phyloP scores from a whole-genome alignment of 2,113 vertebrate species.

The Hemicordylus capensis region DNA sequence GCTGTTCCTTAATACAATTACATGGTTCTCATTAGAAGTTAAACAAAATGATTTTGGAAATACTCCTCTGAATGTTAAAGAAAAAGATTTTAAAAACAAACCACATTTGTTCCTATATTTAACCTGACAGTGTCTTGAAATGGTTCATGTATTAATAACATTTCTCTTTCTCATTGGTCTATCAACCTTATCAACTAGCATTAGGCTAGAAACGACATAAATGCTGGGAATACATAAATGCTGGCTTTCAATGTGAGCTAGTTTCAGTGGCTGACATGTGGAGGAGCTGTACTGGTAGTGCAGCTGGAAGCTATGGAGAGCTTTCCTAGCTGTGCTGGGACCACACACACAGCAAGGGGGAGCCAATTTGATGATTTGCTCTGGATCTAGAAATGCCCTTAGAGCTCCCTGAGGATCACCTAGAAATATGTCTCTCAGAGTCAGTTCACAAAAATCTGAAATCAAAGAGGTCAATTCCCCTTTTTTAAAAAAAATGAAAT shows the following conservation, averaged over 20 bases:
- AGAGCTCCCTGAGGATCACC: no score
- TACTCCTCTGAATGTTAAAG: background rate
- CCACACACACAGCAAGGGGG: no score
- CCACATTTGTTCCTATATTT: background rate
- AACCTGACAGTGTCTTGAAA: conserved; percentile 63
- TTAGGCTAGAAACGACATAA: background rate
- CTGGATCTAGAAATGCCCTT: no score
- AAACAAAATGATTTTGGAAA: background rate
- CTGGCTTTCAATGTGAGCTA: background rate
- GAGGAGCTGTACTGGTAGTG: no score
- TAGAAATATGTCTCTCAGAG: no score
- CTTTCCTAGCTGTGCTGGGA: no score
- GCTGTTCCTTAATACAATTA: background rate
- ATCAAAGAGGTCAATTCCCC: no score
- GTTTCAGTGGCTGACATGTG: no score
- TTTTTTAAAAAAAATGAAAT: no score
- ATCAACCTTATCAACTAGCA: background rate
- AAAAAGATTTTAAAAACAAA: background rate
- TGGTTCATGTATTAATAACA: conserved; percentile 20
- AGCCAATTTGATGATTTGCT: no score
- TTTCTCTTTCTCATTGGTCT: conserved; percentile 29
- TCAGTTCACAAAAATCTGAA: no score
- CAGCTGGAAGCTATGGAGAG: no score
- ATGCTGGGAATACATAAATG: background rate
- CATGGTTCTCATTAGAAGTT: conserved; percentile 5